Evolutionary conservation across 2,888 invertebrate species (phyloP).

Genomic region (Acanthosepion lycidas): DNA sequence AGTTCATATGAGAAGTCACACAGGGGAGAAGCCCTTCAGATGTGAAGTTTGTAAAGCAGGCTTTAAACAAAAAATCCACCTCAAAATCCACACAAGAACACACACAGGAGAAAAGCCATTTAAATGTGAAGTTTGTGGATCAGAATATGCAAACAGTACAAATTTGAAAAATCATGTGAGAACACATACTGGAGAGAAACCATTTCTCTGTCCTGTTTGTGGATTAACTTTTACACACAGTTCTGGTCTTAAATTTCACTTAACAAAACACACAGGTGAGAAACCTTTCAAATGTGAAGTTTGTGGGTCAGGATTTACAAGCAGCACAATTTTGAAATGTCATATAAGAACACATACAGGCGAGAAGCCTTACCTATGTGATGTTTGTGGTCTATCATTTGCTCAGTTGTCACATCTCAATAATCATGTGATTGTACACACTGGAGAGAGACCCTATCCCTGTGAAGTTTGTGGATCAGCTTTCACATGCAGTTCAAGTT

Average conservation of each 20-base stretch:
- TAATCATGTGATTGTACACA: not conserved
- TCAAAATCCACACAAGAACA: constrained; percentile 36
- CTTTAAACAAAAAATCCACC: constrained; percentile 6
- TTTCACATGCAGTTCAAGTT: not conserved
- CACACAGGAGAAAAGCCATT: constrained; percentile 46
- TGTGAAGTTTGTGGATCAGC: not conserved
- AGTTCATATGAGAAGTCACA: constrained; percentile 42
- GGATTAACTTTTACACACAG: not conserved
- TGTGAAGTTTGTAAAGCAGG: not conserved
- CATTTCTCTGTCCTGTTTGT: not conserved
- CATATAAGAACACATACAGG: not conserved
- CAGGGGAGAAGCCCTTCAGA: constrained; percentile 40
- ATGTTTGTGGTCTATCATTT: not conserved
- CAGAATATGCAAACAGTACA: not conserved
- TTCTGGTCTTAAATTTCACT: not conserved
- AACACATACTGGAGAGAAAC: not conserved
- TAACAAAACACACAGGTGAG: not conserved
- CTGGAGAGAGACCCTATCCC: constrained; percentile 35
- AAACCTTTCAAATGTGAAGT: constrained; percentile 33
- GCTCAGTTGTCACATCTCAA: not conserved
- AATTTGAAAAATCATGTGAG: not conserved
- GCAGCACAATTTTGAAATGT: not conserved
- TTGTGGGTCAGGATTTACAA: not conserved
- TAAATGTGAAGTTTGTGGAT: not conserved
- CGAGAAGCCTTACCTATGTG: not conserved